Conservation (phyloP, 2,113 vertebrate species). For the Machaerirhynchus nigripectus region DNA sequence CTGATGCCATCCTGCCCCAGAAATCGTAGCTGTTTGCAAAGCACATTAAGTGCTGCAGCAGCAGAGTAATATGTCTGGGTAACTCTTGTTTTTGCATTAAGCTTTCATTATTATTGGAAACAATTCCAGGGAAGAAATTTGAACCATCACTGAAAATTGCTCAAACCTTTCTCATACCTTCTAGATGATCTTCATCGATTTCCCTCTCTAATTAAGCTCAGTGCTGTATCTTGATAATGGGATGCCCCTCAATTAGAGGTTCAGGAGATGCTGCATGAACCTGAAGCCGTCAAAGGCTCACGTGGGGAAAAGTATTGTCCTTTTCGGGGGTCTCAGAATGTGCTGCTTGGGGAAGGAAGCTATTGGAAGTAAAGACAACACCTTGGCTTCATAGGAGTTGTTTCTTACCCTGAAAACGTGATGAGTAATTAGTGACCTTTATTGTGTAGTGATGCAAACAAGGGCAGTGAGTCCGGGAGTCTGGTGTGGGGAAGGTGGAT, state of each 20-base stretch:
- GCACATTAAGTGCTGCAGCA: not conserved
- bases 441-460: not conserved
- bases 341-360: too few relatives aligned
- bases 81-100: not conserved
- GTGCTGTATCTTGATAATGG: not conserved
- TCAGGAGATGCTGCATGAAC: not conserved
- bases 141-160: constrained; percentile 1
- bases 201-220: constrained; percentile 21
- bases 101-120: constrained; percentile 11
- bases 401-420: not conserved
- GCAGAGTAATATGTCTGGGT: not conserved
- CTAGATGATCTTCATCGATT: constrained; percentile 10
- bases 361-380: not conserved
- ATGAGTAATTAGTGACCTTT: not conserved
- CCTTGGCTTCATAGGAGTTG: rapidly evolving
- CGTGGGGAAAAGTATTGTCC: not conserved
- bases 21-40: not conserved
- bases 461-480: not conserved
- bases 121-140: constrained; percentile 18
- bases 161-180: not conserved
- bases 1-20: not conserved
- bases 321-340: not conserved
- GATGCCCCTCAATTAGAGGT: not conserved
- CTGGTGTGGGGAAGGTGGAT: not conserved
- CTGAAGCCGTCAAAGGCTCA: not conserved